phyloP scores from a whole-genome alignment of 2,797 vertebrate genomes.

The Microctenopoma lineatum region DNA sequence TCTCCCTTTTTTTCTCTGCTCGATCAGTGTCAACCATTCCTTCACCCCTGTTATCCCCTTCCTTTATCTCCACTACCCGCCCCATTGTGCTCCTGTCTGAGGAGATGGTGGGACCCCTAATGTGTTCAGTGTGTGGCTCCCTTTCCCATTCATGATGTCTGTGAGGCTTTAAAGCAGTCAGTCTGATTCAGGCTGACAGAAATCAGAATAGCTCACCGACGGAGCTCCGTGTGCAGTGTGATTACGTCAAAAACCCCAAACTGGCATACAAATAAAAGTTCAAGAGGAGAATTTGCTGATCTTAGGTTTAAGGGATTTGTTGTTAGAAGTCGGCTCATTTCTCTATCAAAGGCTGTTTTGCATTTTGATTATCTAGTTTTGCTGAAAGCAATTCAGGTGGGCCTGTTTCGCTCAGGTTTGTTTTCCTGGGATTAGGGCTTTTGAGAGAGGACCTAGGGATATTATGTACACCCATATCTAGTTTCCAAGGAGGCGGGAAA shows the following conservation, averaged over 20 bases:
- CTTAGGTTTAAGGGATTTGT: slow-evolving; percentile 75
- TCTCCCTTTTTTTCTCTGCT: slow-evolving; percentile 47
- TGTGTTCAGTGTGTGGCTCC: slow-evolving; percentile 74
- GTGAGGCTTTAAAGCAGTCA: slow-evolving; percentile 61
- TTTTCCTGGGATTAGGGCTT: slow-evolving; percentile 71
- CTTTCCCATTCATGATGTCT: slow-evolving; percentile 78
- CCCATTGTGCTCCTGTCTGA: slow-evolving; percentile 72
- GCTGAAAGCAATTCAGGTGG: slow-evolving; percentile 72
- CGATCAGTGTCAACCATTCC: slow-evolving; percentile 60
- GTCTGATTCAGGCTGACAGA: slow-evolving; percentile 71
- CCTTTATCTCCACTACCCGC: slow-evolving; percentile 60
- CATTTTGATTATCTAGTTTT: slow-evolving; percentile 82
- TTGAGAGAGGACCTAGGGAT: slow-evolving; percentile 57
- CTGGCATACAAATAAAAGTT: slow-evolving; percentile 71
- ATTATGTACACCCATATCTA: slow-evolving; percentile 75
- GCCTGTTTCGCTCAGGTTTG: slow-evolving; percentile 67
- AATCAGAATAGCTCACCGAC: slow-evolving; percentile 71
- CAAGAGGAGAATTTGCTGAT: slow-evolving; percentile 77
- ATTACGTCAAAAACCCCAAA: slow-evolving; percentile 73
- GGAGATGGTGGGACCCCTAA: slow-evolving; percentile 75
- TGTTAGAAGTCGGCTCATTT: slow-evolving; percentile 72
- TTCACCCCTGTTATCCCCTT: slow-evolving; percentile 64
- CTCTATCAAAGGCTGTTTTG: slow-evolving; percentile 80
- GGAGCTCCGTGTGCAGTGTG: slow-evolving; percentile 52
- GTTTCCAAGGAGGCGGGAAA: slow-evolving; percentile 61